These are phyloP conservation scores for Eucidaris tribuloides DNA, from an alignment of 35 echinoderm and acorn worm species.

Conservation along the genomic window DNA sequence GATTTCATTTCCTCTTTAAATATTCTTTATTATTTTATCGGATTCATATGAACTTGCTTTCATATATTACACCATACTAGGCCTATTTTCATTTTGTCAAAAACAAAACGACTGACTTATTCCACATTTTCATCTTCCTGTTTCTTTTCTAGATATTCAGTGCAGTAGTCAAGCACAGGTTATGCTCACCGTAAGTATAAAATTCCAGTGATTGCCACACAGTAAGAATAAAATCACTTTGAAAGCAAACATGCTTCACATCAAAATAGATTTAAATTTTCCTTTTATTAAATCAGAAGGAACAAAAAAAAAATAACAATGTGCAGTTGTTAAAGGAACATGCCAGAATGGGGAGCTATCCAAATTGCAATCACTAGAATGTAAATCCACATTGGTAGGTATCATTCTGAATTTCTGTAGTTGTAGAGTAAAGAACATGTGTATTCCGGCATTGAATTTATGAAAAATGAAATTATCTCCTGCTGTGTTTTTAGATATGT, in stretches of 20 bases:
- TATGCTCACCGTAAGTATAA: constrained; percentile 81
- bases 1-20: no score
- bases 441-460: no score
- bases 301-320: not conserved
- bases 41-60: no score
- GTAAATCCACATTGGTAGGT: no score
- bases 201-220: not conserved
- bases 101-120: not conserved
- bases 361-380: not conserved
- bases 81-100: not conserved
- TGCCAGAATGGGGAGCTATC: not conserved
- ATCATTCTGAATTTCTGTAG: no score
- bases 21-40: no score
- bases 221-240: not conserved
- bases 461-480: no score
- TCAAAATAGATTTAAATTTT: not conserved
- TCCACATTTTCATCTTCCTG: not conserved
- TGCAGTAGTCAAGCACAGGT: constrained; percentile 76
- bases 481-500: no score
- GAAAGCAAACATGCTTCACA: not conserved
- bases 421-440: no score
- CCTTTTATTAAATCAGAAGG: not conserved
- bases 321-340: not conserved
- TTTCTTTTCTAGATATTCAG: constrained; percentile 64
- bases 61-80: no score